Conservation (phyloP, 2,797 vertebrate species). For the Artibeus lituratus region DNA sequence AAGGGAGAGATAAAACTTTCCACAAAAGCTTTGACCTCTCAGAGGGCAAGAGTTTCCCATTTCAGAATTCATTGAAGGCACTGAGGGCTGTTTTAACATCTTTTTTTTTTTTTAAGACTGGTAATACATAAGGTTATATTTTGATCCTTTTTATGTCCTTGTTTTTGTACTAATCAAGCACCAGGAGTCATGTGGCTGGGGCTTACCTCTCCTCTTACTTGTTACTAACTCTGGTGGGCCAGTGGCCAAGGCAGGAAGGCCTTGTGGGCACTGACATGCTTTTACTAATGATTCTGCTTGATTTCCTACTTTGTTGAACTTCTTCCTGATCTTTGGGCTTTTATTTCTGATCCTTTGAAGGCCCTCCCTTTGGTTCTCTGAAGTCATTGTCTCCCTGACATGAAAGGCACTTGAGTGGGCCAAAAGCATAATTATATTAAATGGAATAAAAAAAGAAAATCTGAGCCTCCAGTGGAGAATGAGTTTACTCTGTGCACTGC, state of each 20-base stretch:
- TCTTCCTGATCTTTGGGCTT: conserved; percentile 54
- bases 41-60: not conserved
- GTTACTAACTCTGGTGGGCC: not conserved
- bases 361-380: conserved; percentile 14
- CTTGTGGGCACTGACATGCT: conserved; percentile 27
- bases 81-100: not conserved
- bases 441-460: conserved; percentile 14
- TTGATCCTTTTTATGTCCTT: not conserved
- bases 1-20: fast-evolving
- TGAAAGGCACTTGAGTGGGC: not conserved
- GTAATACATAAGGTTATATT: conserved; percentile 2
- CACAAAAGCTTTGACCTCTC: not conserved
- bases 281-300: conserved; percentile 35
- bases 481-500: not conserved
- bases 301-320: conserved; percentile 55
- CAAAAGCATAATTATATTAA: conserved; percentile 40
- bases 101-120: not conserved
- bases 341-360: conserved; percentile 28
- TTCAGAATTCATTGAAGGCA: not conserved
- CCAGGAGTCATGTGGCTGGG: not conserved
- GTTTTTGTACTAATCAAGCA: conserved; percentile 19
- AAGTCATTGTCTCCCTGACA: conserved; percentile 40
- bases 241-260: conserved; percentile 9
- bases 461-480: not conserved
- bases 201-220: not conserved